Base-by-base conservation (phyloP, 2,113 vertebrate genomes). In the Osmerus mordax region DNA sequence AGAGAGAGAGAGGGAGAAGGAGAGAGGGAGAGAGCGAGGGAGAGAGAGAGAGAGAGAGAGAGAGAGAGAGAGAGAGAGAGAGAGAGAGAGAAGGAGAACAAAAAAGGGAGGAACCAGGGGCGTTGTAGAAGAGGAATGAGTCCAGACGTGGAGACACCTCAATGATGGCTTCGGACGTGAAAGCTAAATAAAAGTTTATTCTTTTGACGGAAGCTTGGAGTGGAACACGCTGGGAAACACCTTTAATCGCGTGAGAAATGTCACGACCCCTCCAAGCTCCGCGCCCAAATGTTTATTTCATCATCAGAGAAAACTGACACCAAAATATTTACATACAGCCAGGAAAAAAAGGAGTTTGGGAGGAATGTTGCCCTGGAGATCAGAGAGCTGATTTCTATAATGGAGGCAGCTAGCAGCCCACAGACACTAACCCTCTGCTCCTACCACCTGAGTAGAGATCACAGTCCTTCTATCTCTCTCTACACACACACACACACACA, bases 261-360 rank as follows among this genome's bases (percentile, higher is more conserved):
- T 32, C 65, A 7, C 71, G 62, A 77, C 76, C 77, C 77, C 80
- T 75, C 81, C 76, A 73, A 64, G 81, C 76, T 77, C 79, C 68
- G 86, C 86, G 80, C 74, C 25, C 60, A 76, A 86, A 84, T 74
- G 82, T 81, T 86, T 81, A 80, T 70, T 90, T 90, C 84, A 90
- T 90, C 87, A 90, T 90, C 89, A 91, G 82, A 91, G 79, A 81
- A 63, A 85, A 83, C 85, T 84, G 89, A 89, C 88, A 87, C 84
- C 81, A 85, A 88, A 90, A 90, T 92, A 92, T 92, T 93, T 92
- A 90, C 90, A 92, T 85, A 83, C 83, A 73, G 87, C 78, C 84
- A 75, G 79, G 83, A 87, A 85, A 73, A 83, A 85, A 73, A 83
- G 84, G 84, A 85, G 87, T 82, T 86, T 85, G 81, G 81, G 85